Percentiles rank a stretch among this genome's conserved stretches.
phyloP scores from a whole-genome alignment of 2,888 invertebrate genomes.

The Dicycla oo region DNA sequence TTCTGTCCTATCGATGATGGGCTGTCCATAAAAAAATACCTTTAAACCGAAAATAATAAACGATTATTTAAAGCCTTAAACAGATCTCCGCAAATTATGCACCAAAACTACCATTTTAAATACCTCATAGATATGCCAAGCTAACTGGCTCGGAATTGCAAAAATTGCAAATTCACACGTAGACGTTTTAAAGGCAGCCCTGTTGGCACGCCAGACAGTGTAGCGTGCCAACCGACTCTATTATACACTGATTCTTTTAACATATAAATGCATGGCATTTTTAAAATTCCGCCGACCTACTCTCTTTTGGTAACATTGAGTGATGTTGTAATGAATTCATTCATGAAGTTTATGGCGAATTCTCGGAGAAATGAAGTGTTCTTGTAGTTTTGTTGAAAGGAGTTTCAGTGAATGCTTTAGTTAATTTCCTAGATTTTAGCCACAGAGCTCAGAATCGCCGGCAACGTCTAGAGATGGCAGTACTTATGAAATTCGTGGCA shows the following conservation, averaged over 20 bases:
- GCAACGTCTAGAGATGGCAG: background rate
- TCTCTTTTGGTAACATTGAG: slow-evolving; percentile 37
- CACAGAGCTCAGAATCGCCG: background rate
- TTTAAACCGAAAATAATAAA: background rate
- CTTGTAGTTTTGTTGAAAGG: background rate
- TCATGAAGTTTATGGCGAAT: slow-evolving; percentile 19
- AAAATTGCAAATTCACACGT: slow-evolving; percentile 57
- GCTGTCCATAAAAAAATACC: background rate
- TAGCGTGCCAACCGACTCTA: slow-evolving; percentile 58
- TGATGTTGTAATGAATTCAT: slow-evolving; percentile 49
- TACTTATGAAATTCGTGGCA: background rate
- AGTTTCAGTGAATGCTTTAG: background rate
- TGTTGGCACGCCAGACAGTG: slow-evolving; percentile 52
- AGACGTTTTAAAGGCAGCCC: slow-evolving; percentile 35
- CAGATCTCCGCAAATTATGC: slow-evolving; percentile 6
- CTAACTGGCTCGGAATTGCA: slow-evolving; percentile 36
- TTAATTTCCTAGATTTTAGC: background rate
- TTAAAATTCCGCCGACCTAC: slow-evolving; percentile 51
- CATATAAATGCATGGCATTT: slow-evolving; percentile 51
- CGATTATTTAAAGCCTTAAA: background rate
- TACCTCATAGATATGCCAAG: slow-evolving; percentile 29
- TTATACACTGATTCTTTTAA: slow-evolving; percentile 46
- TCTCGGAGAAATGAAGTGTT: background rate
- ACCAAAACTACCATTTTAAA: slow-evolving; percentile 7
- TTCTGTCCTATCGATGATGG: too few relatives aligned